Base-by-base conservation (phyloP, 2,888 invertebrate species). In the Peribatodes rhomboidaria region DNA sequence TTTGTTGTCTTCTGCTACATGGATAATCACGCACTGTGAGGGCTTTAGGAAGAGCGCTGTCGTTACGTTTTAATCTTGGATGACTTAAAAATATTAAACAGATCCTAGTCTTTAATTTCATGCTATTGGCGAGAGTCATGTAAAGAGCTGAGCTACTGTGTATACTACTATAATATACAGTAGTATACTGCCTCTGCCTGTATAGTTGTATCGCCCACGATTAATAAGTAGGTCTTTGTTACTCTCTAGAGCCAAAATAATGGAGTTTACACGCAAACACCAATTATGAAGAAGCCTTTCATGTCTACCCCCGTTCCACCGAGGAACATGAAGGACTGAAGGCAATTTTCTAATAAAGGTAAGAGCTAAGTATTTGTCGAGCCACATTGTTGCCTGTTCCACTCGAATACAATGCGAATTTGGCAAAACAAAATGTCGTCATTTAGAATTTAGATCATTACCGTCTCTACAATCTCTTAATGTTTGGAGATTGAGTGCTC, bases 221-320 rank as follows among this genome's bases (percentile, higher is more conserved):
- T 1, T 27, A 37, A 14, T 20, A 75, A 82, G 81, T 78, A 71
- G 76, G 73, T 77, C 74, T 81, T 82, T 83, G 79, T 82, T 76
- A 78, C 71, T 68, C 69, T 71, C 68, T 72, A 69, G 73, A 75
- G 72, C 72, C 71, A 76, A 81, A 82, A 80, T 82, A 83, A 83
- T 83, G 77, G 80, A 82, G 78, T 84, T 84, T 82, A 81, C 81
- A 82, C 78, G 78, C 77, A 82, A 84, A 86, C 82, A 82, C 78
- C 83, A 85, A 85, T 86, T 85, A 84, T 79, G 69, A 61, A 59
- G 70, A 77, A 76, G 75, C 82, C 83, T 83, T 85, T 85, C 78
- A 85, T 81, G 85, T 82, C 81, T 81, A n/a, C n/a, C 81, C 82
- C 81, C 79, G 80, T 81, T 81, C 78, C 76, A 72, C 79, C 79